phyloP scores from a whole-genome alignment of 2,797 vertebrate genomes.

The Sternarchorhynchus goeldii region DNA sequence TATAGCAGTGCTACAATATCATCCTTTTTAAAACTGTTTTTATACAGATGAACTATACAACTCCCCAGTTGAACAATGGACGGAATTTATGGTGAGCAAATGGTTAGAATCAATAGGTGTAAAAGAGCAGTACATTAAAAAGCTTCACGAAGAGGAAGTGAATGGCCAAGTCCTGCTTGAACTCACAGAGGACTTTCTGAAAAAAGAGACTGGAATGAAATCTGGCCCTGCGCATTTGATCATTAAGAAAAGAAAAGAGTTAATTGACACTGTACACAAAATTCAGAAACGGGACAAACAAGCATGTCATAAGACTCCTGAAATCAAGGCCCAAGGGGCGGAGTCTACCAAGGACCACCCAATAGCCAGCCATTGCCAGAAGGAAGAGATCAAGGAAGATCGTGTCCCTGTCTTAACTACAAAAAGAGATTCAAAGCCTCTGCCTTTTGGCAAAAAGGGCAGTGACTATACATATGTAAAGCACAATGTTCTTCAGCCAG shows the following conservation, averaged over 20 bases:
- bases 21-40: background rate
- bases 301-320: background rate
- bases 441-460: slow-evolving; percentile 74
- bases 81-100: slow-evolving; percentile 72
- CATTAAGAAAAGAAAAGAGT: slow-evolving; percentile 73
- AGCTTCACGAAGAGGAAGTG: slow-evolving; percentile 75
- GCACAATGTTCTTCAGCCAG: slow-evolving; percentile 77
- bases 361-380: slow-evolving; percentile 16
- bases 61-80: slow-evolving; percentile 70
- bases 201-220: slow-evolving; percentile 74
- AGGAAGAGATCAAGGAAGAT: slow-evolving; percentile 21
- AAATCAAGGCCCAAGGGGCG: slow-evolving; percentile 21
- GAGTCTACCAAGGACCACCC: background rate
- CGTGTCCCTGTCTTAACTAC: slow-evolving; percentile 10
- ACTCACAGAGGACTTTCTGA: slow-evolving; percentile 73
- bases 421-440: slow-evolving; percentile 69
- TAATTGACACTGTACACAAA: slow-evolving; percentile 57
- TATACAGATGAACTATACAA: slow-evolving; percentile 48
- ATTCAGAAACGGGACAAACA: slow-evolving; percentile 3
- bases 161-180: slow-evolving; percentile 68
- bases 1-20: background rate
- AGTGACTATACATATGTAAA: slow-evolving; percentile 75
- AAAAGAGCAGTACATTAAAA: slow-evolving; percentile 73
- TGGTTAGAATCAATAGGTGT: slow-evolving; percentile 78
- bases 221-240: slow-evolving; percentile 75